phyloP scores from a whole-genome alignment of 2,888 invertebrate species.

The Apamea monoglypha region DNA sequence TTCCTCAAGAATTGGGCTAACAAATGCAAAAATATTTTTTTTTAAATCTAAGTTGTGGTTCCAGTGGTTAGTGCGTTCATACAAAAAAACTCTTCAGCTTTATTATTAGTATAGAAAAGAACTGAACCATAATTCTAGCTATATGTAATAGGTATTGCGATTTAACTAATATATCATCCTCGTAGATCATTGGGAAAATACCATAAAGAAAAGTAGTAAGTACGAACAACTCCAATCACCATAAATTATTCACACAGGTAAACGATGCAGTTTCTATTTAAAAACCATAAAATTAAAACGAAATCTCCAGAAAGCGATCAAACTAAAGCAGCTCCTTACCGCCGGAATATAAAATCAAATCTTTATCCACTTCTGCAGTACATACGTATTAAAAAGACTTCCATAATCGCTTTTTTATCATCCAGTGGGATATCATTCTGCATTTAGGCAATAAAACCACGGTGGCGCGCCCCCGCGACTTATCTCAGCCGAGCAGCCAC shows the following conservation, averaged over 20 bases:
- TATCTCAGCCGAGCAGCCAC: constrained; percentile 81
- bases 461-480: constrained; percentile 73
- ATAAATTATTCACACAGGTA: background rate
- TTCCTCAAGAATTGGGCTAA: background rate
- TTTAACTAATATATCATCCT: background rate
- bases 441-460: constrained; percentile 81
- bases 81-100: too few relatives aligned
- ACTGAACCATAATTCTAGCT: background rate
- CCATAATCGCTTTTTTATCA: constrained; percentile 75
- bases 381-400: constrained; percentile 68
- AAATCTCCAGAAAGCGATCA: constrained; percentile 23
- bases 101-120: background rate
- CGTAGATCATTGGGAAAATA: too few relatives aligned
- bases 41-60: background rate
- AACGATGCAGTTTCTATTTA: constrained; percentile 9
- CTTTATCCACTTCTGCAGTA: constrained; percentile 62
- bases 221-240: background rate
- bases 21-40: background rate
- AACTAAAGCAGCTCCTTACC: constrained; percentile 44
- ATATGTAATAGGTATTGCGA: background rate
- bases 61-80: too few relatives aligned
- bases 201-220: background rate
- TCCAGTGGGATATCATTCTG: constrained; percentile 75
- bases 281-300: constrained; percentile 31
- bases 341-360: constrained; percentile 59